Conservation (phyloP, 2,113 vertebrate genomes). For the Eptatretus burgeri region DNA sequence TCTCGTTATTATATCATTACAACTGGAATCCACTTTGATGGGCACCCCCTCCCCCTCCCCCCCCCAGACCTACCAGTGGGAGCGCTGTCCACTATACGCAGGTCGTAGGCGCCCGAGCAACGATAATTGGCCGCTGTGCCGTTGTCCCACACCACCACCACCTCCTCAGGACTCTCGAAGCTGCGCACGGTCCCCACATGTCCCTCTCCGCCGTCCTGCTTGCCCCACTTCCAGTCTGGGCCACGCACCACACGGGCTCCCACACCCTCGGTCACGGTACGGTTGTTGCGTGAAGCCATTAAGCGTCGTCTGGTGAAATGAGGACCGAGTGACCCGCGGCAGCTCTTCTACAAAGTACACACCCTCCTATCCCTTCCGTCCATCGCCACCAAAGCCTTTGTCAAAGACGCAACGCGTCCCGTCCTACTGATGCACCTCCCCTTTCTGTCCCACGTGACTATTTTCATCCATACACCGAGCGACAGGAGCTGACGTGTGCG, state of each 20-base stretch:
- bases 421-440: too few relatives aligned
- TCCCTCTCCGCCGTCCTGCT: constrained; percentile 91
- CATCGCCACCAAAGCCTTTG: too few relatives aligned
- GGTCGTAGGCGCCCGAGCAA: constrained; percentile 86
- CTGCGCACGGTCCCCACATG: constrained; percentile 88
- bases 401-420: too few relatives aligned
- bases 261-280: constrained; percentile 90
- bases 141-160: constrained; percentile 96
- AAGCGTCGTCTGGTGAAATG: too few relatives aligned
- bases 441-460: too few relatives aligned
- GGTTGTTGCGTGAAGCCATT: constrained; percentile 45
- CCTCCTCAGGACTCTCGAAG: constrained; percentile 95
- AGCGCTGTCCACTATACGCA: constrained; percentile 78
- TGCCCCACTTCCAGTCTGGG: constrained; percentile 97
- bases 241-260: constrained; percentile 72
- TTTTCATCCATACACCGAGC: too few relatives aligned
- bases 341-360: too few relatives aligned
- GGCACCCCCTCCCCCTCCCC: not conserved
- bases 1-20: too few relatives aligned
- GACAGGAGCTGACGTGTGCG: too few relatives aligned
- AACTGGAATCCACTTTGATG: too few relatives aligned
- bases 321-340: too few relatives aligned
- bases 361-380: too few relatives aligned
- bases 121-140: constrained; percentile 94
- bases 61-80: constrained; percentile 40